Conservation (phyloP, 1,140 invertebrate genomes). For the Drosophila nigrodunni region DNA sequence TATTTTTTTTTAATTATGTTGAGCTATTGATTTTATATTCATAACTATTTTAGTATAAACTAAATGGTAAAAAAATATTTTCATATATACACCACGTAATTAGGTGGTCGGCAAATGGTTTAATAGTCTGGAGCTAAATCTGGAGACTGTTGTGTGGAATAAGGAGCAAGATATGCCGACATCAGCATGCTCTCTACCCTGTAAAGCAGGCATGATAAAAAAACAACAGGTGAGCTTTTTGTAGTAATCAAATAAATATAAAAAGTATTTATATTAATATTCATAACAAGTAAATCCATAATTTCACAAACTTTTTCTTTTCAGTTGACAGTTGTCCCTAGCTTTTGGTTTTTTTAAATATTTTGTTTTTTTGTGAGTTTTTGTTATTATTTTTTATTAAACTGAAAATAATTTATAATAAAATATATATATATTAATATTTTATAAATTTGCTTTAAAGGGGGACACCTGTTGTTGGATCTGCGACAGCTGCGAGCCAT, state of each 20-base stretch:
- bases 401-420: neutral
- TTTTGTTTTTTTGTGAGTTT: too few species aligned
- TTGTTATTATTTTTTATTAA: neutral
- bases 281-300: too few species aligned
- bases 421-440: neutral
- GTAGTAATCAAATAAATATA: too few species aligned
- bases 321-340: too few species aligned
- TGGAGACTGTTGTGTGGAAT: conserved; percentile 87
- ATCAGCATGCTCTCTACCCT: conserved; percentile 89
- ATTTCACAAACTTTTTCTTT: too few species aligned
- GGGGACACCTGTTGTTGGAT: conserved; percentile 91
- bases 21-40: too few species aligned
- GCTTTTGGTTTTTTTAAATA: too few species aligned
- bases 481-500: conserved; percentile 89
- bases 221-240: conserved; percentile 87
- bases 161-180: conserved; percentile 86
- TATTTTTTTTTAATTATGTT: too few species aligned
- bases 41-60: too few species aligned
- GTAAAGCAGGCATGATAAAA: conserved; percentile 89
- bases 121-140: conserved; percentile 86
- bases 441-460: conserved; percentile 40
- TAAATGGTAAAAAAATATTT: too few species aligned
- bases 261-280: too few species aligned
- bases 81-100: neutral
- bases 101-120: conserved; percentile 89